Percentiles rank a stretch among this genome's conserved stretches.
Evolutionary conservation across 1,140 invertebrate species (phyloP).

Genomic region (Apolygus lucorum): DNA sequence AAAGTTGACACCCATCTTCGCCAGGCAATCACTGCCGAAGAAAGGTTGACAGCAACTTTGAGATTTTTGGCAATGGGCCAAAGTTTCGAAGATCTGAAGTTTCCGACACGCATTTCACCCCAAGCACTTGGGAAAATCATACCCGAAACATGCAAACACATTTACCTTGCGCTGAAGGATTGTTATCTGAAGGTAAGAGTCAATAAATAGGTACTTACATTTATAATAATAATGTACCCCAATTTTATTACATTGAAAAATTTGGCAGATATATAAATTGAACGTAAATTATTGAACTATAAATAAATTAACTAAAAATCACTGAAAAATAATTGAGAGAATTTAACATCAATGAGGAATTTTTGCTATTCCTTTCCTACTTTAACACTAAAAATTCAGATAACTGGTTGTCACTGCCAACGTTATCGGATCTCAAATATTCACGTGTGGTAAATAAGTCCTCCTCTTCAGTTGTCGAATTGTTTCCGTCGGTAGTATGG

Average conservation of each 20-base stretch:
- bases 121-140: too few species aligned
- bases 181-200: background rate
- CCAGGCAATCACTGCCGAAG: too few species aligned
- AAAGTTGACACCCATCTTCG: too few species aligned
- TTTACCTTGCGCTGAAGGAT: background rate
- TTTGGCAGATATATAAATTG: background rate
- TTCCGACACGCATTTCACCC: too few species aligned
- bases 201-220: background rate
- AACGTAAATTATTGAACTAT: background rate
- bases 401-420: background rate
- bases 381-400: background rate
- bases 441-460: constrained; percentile 10
- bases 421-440: background rate
- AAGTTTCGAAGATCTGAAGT: background rate
- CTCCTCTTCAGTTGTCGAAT: constrained; percentile 12
- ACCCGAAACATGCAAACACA: too few species aligned
- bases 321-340: constrained; percentile 3
- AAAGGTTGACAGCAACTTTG: too few species aligned
- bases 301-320: background rate
- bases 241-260: constrained; percentile 5
- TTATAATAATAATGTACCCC: constrained; percentile 7
- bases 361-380: background rate
- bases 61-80: too few species aligned
- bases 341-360: background rate
- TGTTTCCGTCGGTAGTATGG: background rate